These are phyloP conservation scores for Myotis planiceps DNA, from an alignment of 2,797 vertebrate species.

Conservation along the genomic window DNA sequence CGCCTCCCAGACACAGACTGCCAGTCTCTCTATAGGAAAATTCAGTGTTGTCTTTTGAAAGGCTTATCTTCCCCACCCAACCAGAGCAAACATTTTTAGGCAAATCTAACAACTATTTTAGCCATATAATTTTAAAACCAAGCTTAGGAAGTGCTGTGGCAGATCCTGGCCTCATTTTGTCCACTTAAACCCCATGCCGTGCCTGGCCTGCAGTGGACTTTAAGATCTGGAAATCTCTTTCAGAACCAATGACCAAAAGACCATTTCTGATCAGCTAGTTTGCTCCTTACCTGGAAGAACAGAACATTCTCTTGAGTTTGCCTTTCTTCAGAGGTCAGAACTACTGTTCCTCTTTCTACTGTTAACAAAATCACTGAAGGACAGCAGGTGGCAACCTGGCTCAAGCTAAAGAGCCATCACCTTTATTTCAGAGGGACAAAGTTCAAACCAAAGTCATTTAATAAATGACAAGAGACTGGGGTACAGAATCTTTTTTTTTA, in stretches of 20 bases:
- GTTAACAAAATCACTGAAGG: neutral
- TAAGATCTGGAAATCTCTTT: neutral
- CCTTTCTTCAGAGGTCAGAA: neutral
- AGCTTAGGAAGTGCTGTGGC: neutral
- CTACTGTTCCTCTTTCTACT: neutral
- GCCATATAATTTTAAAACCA: neutral
- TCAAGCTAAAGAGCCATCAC: neutral
- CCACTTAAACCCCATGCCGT: neutral
- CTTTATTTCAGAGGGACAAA: neutral
- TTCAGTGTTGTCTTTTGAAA: neutral
- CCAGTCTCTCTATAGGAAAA: neutral
- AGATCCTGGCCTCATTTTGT: neutral
- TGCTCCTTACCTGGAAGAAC: neutral
- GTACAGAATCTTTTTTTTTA: neutral
- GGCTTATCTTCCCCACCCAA: neutral
- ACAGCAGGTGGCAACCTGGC: slow-evolving; percentile 52
- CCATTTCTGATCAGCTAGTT: neutral
- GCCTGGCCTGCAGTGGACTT: neutral
- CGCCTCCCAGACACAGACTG: neutral
- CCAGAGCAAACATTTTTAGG: neutral
- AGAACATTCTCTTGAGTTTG: neutral
- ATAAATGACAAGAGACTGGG: neutral
- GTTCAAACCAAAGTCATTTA: neutral
- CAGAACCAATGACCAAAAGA: neutral
- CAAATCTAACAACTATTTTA: neutral